Evolutionary conservation across 2,113 vertebrate species (phyloP).

Genomic region (Ictidomys tridecemlineatus): DNA sequence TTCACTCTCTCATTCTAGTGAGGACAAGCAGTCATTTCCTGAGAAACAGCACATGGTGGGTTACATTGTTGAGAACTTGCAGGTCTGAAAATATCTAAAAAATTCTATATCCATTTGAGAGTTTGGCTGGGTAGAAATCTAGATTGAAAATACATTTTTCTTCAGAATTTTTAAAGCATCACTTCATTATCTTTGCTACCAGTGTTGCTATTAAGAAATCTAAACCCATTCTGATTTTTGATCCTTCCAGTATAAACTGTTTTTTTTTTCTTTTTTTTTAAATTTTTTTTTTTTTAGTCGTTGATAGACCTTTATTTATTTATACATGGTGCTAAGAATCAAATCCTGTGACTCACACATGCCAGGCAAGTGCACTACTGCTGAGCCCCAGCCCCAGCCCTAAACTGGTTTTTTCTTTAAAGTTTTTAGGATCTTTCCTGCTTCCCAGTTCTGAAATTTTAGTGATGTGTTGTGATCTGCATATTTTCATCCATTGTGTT

Average conservation of each 20-base stretch:
- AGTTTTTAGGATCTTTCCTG: conserved; percentile 9
- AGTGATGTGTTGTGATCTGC: background rate
- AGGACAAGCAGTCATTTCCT: background rate
- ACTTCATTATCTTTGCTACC: background rate
- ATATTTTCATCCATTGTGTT: conserved; percentile 8
- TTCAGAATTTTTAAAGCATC: conserved; percentile 28
- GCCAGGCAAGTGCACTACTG: too few relatives aligned
- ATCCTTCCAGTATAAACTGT: conserved; percentile 40
- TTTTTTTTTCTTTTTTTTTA: background rate
- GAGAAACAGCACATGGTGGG: background rate
- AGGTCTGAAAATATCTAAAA: conserved; percentile 45
- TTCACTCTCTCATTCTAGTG: conserved; percentile 51
- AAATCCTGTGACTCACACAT: too few relatives aligned
- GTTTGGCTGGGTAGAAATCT: background rate
- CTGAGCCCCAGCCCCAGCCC: too few relatives aligned
- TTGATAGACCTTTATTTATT: too few relatives aligned
- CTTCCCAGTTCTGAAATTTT: conserved; percentile 11
- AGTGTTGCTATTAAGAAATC: conserved; percentile 25
- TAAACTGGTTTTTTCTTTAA: background rate
- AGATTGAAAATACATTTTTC: conserved; percentile 42
- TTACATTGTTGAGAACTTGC: conserved; percentile 1
- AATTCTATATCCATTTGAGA: background rate
- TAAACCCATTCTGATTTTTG: conserved; percentile 12
- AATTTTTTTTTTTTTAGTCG: too few relatives aligned
- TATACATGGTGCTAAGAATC: too few relatives aligned